Conservation (phyloP, 1,140 invertebrate species). For the Helicorthomorpha holstii region DNA sequence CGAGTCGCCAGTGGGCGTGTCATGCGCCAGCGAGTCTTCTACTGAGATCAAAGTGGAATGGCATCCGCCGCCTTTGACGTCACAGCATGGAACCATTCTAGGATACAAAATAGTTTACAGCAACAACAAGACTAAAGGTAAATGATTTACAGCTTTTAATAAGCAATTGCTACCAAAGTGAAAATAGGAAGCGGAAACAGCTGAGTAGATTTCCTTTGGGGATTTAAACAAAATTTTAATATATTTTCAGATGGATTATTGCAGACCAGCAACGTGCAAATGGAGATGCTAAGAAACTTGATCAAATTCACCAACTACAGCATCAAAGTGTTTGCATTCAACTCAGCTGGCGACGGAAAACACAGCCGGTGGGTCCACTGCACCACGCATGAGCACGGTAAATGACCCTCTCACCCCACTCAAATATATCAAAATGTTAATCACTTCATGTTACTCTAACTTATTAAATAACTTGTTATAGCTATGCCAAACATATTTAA, state of each 20-base stretch:
- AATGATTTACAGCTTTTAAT: not conserved
- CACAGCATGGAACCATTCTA: constrained; percentile 27
- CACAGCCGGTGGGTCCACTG: constrained; percentile 65
- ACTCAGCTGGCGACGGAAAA: constrained; percentile 70
- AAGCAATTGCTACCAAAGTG: not conserved
- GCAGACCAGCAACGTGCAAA: no score
- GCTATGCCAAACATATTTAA: no score
- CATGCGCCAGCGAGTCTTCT: constrained; percentile 20
- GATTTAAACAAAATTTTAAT: no score
- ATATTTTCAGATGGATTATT: no score
- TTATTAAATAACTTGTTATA: no score
- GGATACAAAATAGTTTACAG: constrained; percentile 30
- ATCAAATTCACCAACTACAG: constrained; percentile 84
- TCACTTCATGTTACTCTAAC: no score
- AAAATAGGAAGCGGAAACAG: no score
- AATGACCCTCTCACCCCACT: no score
- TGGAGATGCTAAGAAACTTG: constrained; percentile 16
- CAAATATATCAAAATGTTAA: no score
- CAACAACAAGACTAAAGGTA: constrained; percentile 8
- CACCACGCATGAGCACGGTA: constrained; percentile 78
- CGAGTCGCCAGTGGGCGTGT: constrained; percentile 24
- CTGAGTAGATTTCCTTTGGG: no score
- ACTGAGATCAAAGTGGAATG: constrained; percentile 25
- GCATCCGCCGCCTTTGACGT: constrained; percentile 24
- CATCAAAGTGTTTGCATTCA: constrained; percentile 70